Conservation (phyloP, 1,140 invertebrate species). For the Amyelois transitella region DNA sequence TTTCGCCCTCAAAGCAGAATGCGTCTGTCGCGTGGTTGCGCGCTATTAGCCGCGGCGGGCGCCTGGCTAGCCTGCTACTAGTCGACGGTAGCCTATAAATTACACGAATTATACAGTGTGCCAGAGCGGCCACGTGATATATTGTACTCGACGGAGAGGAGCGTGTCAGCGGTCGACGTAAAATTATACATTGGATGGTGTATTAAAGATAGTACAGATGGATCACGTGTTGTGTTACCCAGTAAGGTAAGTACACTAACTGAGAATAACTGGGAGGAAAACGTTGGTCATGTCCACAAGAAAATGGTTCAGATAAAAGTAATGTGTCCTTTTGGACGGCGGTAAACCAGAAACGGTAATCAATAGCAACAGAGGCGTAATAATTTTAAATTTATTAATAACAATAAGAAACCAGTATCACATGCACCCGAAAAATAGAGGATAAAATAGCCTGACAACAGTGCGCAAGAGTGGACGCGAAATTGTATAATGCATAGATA, state of each 20-base stretch:
- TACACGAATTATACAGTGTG: slow-evolving; percentile 67
- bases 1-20: slow-evolving; percentile 13
- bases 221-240: neutral
- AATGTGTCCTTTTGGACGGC: too few species aligned
- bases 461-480: too few species aligned
- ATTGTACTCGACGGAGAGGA: slow-evolving; percentile 44
- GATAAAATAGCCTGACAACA: too few species aligned
- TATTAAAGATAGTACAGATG: neutral
- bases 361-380: too few species aligned
- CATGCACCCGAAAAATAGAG: too few species aligned
- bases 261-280: too few species aligned
- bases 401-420: too few species aligned
- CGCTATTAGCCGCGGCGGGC: slow-evolving; percentile 49
- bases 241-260: neutral
- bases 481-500: too few species aligned
- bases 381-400: too few species aligned
- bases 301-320: too few species aligned
- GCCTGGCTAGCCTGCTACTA: slow-evolving; percentile 55
- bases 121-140: slow-evolving; percentile 59
- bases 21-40: slow-evolving; percentile 60
- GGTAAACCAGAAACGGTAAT: too few species aligned
- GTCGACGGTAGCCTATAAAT: slow-evolving; percentile 55
- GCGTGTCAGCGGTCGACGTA: slow-evolving; percentile 55
- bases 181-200: slow-evolving; percentile 57
- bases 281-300: too few species aligned